Base-by-base conservation (phyloP, 2,888 invertebrate species). In the Artemia sinica region DNA sequence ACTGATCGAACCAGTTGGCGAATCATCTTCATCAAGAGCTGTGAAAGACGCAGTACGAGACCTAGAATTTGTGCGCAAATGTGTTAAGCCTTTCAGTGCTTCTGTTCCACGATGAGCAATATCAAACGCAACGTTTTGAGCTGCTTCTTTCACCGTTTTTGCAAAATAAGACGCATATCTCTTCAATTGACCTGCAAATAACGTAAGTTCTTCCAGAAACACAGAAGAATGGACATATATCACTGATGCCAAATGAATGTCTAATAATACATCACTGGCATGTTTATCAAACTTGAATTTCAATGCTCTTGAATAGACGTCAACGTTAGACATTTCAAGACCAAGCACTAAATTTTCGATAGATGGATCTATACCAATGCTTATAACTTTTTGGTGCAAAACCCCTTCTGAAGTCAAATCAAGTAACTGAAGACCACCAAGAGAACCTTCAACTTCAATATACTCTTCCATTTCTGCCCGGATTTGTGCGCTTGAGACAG, bases 141-240 rank as follows among this genome's bases (percentile, higher is more conserved):
- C 95, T 69, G 93, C 94, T 69, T 87, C 86, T 73, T 88, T 87
- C 74, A 95, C 87, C 68, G 91, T 89, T 69, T 86, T 83, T 13
- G 91, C 91, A 72, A 93, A 82, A 77, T 88, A 86, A 69, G 88
- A 85, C 73, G 89, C 80, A 79, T 92, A 92, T 76, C 90, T 89
- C 76, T 89, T 88, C 78, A 94, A 93, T 79, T 92, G 90, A 13
- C 88, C 86, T 12, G 90, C 88, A 78, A 94, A 95, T 58, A 88
- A 88, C 74, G 88, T 86, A 71, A 95, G 80, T 77, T 94, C 94
- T 50, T 85, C 83, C 69, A 95, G 82, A 75, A 95, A 85, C 72
- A 86, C 84, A 0, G 91, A 89, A 68, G 91, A 91, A 79, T 96
- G 95, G 6, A 90, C 90, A 80, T 94, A 95, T 84, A 91, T 91